Evolutionary conservation across 1,140 invertebrate species (phyloP), one percentile per base, ranked within the genome.

Genomic region (Muscidifurax raptorellus): DNA sequence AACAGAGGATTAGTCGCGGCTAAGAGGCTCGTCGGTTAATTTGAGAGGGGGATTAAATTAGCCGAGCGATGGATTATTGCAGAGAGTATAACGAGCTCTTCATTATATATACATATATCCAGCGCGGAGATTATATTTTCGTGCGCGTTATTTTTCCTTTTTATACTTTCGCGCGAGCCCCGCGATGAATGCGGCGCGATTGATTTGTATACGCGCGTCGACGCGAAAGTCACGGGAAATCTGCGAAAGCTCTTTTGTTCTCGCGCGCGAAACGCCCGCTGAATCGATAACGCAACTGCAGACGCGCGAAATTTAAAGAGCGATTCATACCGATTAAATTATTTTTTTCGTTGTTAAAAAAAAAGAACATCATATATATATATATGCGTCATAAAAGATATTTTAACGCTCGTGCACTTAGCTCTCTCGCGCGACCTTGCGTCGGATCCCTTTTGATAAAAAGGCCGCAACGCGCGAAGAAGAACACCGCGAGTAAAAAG

Each of bases 371-470:
- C 36, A 0, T 5, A 36, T 36, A 36, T 7, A 25, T 13, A 27
- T 69, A 69, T 9, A 10, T 22, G 25, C 25, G 25, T 25, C 5
- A 69, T 0, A 22, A 52, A 52, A 52, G 15, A 52, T 52, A 52
- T 52, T 52, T 52, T 5, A 52, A 12, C n/a, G 66, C 36, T n/a
- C n/a, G n/a, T 40, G 36, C 36, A 40, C 36, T 40, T 40, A 40
- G 36, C 36, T 32, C 32, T 32, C 72, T 25, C 74, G 74, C 74
- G 74, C 25, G 40, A 76, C 74, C 74, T 44, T 76, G 74, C 40
- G 36, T 47, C 15, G 18, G 15, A 64, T 18, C 66, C 9, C 67
- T 32, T 7, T 28, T 12, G 27, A 22, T 30, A 71, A 30, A 71
- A 28, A 32, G 52, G 52, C 66, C 3, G n/a, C n/a, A 69, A 36